Conservation (phyloP, 2,797 vertebrate genomes). For the Nyctalus aviator region DNA sequence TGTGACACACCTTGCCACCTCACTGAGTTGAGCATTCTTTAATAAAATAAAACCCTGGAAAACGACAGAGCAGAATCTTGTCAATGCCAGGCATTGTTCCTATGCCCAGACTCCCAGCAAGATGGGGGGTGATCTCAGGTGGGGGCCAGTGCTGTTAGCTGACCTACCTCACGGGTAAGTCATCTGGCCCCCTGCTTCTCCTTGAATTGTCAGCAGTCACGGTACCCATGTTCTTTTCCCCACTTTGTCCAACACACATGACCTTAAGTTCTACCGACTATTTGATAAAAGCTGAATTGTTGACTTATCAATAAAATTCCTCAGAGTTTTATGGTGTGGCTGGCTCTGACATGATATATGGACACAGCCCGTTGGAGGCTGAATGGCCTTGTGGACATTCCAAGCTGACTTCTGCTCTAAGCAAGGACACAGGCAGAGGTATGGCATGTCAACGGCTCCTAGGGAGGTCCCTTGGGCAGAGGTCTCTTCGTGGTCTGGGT, state of each 20-base stretch:
- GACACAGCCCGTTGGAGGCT: neutral
- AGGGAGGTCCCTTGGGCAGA: neutral
- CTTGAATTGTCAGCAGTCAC: neutral
- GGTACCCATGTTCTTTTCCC: neutral
- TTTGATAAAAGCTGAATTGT: neutral
- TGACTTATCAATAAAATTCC: neutral
- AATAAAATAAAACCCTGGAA: neutral
- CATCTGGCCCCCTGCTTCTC: neutral
- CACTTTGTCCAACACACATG: neutral
- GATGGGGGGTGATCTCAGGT: neutral
- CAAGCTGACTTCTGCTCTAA: neutral
- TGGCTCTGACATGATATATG: neutral
- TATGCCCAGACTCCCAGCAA: neutral
- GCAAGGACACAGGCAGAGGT: neutral
- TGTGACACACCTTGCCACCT: neutral
- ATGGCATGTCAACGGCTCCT: neutral
- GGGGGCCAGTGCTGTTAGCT: neutral
- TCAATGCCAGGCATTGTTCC: neutral
- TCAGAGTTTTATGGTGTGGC: neutral
- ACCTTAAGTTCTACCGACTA: neutral
- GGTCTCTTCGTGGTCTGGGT: neutral
- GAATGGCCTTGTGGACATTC: neutral
- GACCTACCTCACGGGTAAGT: neutral
- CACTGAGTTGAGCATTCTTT: neutral
- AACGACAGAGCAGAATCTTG: neutral